Evolutionary conservation across 1,140 invertebrate species (phyloP).

Genomic region (Euborellia annulipes): DNA sequence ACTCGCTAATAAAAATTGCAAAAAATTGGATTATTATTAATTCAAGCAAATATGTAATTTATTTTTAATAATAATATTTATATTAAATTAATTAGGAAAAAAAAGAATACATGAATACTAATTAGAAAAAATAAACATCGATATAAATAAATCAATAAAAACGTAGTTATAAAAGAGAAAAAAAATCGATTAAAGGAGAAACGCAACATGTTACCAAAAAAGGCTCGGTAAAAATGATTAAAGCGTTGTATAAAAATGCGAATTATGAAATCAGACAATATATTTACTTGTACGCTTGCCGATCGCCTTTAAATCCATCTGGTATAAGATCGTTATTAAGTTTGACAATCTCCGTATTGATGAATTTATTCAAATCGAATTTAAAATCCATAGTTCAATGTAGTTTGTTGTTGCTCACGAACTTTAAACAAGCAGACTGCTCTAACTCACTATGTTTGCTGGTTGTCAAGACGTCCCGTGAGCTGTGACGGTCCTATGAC

Average conservation of each 20-base stretch:
- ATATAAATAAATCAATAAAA: conserved; percentile 6
- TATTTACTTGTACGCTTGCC: conserved; percentile 35
- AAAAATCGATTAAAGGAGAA: conserved; percentile 3
- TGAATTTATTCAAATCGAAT: conserved; percentile 40
- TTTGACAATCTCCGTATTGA: conserved; percentile 39
- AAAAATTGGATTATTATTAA: conserved; percentile 12
- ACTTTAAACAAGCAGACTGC: too few relatives aligned
- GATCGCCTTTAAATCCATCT: conserved; percentile 40
- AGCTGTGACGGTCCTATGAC: too few relatives aligned
- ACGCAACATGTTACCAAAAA: conserved; percentile 1
- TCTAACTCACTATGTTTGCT: too few relatives aligned
- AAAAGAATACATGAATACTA: too few relatives aligned
- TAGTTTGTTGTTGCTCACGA: background rate
- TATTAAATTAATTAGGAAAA: too few relatives aligned
- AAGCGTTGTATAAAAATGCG: background rate
- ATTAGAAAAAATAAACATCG: too few relatives aligned
- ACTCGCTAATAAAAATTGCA: conserved; percentile 34
- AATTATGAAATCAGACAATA: conserved; percentile 16
- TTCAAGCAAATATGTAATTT: too few relatives aligned
- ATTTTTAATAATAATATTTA: too few relatives aligned
- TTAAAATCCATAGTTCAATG: conserved; percentile 41
- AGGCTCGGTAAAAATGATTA: background rate
- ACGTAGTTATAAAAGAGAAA: conserved; percentile 6
- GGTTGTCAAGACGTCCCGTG: too few relatives aligned
- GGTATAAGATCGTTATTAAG: conserved; percentile 39